Evolutionary conservation across 1,140 invertebrate species (phyloP), one percentile per base, ranked within the genome.

Genomic region (Sogatella furcifera): DNA sequence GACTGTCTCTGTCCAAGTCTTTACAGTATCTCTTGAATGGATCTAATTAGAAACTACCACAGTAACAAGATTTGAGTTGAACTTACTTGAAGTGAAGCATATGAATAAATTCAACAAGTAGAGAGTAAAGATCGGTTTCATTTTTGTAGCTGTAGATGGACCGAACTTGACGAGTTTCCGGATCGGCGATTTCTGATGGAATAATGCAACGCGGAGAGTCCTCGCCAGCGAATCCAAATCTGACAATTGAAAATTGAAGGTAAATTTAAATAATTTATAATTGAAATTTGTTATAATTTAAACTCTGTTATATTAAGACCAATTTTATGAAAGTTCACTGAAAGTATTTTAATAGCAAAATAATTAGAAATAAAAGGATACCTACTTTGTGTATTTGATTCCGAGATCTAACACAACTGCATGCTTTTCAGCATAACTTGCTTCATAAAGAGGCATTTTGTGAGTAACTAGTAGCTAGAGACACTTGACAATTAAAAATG

Each of bases 221-320:
- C 76, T 97, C 94, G 22, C 89, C 89, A 52, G 88, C 88, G 76
- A 95, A 93, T 49, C 95, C 95, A 77, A 91, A 90, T 73, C 93
- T 97, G 60, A 43, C 73, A 72, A 41, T 53, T 54, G 42, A 62
- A 54, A 43, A 60, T 63, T 42, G 54, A 64, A 62, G 49, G 61
- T 38, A 53, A 59, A 28, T 57, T 52, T 52, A 42, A 53, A 52
- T 56, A 52, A 42, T 49, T 24, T 22, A 41, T 15, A 58, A 28
- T 19, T 66, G 62, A 57, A 10, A 24, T 53, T 57, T 57, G 60
- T 53, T 14, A 66, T 59, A 22, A 68, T 65, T 52, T 63, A 46
- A 31, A 53, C 46, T 61, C 59, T 44, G 34, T 53, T n/a, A n/a
- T n/a, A n/a, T n/a, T n/a, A n/a, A 67, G 66, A 43, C 34, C n/a